These are phyloP conservation scores for Leptinotarsa rubiginosa DNA, from an alignment of 2,888 invertebrate species.

Conservation along the genomic window DNA sequence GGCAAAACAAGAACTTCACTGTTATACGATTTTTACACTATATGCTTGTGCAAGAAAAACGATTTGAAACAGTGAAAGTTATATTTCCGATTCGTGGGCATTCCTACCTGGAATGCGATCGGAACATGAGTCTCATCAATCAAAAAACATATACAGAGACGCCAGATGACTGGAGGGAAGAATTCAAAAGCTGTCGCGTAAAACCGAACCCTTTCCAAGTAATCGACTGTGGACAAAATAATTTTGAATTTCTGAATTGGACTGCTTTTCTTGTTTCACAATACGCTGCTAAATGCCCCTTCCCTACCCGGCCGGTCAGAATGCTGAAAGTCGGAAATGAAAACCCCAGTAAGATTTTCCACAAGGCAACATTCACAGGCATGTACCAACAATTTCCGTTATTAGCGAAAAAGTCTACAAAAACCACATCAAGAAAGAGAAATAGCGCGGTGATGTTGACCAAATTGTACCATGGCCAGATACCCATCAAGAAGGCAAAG, in stretches of 20 bases:
- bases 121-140: slow-evolving; percentile 29
- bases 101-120: slow-evolving; percentile 29
- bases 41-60: slow-evolving; percentile 22
- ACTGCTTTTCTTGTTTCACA: not conserved
- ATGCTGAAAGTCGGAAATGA: too few species aligned
- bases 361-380: too few species aligned
- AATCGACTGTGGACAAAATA: not conserved
- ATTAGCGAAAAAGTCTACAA: too few species aligned
- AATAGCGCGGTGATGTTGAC: too few species aligned
- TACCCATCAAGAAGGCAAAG: not conserved
- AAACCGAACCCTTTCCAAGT: not conserved
- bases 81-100: slow-evolving; percentile 31
- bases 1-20: slow-evolving; percentile 21
- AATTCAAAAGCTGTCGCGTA: not conserved
- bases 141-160: slow-evolving; percentile 21
- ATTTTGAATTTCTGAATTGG: slow-evolving; percentile 13
- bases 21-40: slow-evolving; percentile 19
- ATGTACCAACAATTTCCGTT: too few species aligned
- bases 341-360: too few species aligned
- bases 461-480: too few species aligned
- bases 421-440: too few species aligned
- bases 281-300: too few species aligned
- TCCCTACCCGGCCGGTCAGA: too few species aligned
- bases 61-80: slow-evolving; percentile 25
- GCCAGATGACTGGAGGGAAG: slow-evolving; percentile 17